Percentiles rank a stretch among this genome's conserved stretches.
phyloP scores from a whole-genome alignment of 2,888 invertebrate genomes.

The Synergus laeviventris region DNA sequence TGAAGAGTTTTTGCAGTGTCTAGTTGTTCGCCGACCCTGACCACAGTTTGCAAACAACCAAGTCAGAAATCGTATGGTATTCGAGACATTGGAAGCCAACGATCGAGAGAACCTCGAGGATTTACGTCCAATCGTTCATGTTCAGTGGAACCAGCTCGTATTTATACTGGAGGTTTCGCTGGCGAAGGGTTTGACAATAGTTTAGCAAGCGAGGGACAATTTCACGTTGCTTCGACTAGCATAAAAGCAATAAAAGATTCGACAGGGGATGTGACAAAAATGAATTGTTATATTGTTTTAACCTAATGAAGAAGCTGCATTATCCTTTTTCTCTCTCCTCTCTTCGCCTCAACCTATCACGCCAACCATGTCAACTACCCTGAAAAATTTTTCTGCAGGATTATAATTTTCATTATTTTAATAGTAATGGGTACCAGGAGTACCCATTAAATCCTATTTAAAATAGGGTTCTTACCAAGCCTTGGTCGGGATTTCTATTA shows the following conservation, averaged over 20 bases:
- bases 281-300: constrained; percentile 74
- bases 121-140: constrained; percentile 41
- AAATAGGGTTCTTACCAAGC: too few species aligned
- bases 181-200: constrained; percentile 58
- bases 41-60: constrained; percentile 3
- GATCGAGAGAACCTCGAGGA: constrained; percentile 17
- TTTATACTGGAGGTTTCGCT: constrained; percentile 21
- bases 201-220: constrained; percentile 61
- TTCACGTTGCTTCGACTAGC: constrained; percentile 53
- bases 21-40: background rate
- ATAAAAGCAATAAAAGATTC: constrained; percentile 65
- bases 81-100: constrained; percentile 21
- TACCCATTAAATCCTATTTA: too few species aligned
- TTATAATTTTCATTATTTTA: too few species aligned
- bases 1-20: background rate
- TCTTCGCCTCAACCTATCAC: constrained; percentile 44
- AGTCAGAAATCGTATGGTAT: constrained; percentile 10
- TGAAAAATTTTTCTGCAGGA: background rate
- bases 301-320: constrained; percentile 71
- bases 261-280: constrained; percentile 72
- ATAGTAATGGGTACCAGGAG: too few species aligned
- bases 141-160: constrained; percentile 30
- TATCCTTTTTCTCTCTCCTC: constrained; percentile 51
- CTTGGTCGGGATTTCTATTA: too few species aligned
- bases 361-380: constrained; percentile 33